Conservation (phyloP, 2,113 vertebrate genomes). For the Syngnathus floridae region DNA sequence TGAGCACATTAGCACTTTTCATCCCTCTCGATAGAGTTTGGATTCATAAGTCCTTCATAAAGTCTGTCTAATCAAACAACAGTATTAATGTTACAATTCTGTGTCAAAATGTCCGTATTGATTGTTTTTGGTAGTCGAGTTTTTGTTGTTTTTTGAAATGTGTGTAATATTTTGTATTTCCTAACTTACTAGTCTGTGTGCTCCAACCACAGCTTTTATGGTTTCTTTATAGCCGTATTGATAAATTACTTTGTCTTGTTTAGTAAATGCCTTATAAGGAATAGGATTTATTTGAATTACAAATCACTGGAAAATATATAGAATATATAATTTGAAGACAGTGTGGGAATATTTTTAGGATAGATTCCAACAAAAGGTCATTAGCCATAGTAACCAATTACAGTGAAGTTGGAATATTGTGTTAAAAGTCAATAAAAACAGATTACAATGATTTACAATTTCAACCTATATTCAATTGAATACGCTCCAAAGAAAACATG, state of each 20-base stretch:
- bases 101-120: background rate
- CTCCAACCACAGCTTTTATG: background rate
- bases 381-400: no score
- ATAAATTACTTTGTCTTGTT: background rate
- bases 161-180: background rate
- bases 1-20: background rate
- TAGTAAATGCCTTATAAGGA: background rate
- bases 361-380: no score
- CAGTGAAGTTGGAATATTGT: no score
- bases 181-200: background rate
- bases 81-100: background rate
- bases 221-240: background rate
- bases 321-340: no score
- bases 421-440: no score
- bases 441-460: no score
- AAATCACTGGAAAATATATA: no score
- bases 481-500: no score
- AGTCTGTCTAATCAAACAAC: background rate
- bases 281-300: background rate
- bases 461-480: no score
- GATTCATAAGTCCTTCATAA: background rate
- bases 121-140: background rate
- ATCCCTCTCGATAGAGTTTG: background rate
- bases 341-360: no score
- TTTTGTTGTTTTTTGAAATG: background rate